These are phyloP conservation scores for Rugalucina vietnamica DNA, from an alignment of 2,888 invertebrate genomes.

Conservation along the genomic window DNA sequence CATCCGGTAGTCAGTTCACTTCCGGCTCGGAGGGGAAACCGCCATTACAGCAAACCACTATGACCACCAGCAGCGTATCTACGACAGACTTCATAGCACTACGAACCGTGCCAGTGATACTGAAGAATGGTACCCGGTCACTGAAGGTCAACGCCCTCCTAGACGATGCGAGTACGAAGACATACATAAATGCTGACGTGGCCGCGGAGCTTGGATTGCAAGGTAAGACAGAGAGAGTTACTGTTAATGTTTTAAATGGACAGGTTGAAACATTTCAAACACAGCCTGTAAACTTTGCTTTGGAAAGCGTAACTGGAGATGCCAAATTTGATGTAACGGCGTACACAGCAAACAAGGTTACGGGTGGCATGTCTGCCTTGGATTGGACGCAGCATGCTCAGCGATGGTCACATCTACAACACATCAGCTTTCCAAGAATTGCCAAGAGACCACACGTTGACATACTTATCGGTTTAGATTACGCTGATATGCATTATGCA, in stretches of 20 bases:
- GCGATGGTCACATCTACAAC: constrained; percentile 39
- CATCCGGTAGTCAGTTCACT: background rate
- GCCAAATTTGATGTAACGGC: constrained; percentile 6
- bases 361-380: constrained; percentile 34
- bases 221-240: constrained; percentile 19
- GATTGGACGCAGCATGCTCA: constrained; percentile 36
- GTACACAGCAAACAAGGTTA: constrained; percentile 37
- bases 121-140: background rate
- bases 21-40: background rate
- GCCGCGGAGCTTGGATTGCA: constrained; percentile 33
- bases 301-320: constrained; percentile 29
- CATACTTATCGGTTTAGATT: constrained; percentile 53
- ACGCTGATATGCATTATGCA: constrained; percentile 40
- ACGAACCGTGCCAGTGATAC: constrained; percentile 17
- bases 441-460: constrained; percentile 11
- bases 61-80: background rate
- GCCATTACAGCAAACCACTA: background rate
- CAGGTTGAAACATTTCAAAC: constrained; percentile 28
- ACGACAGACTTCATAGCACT: constrained; percentile 4
- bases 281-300: constrained; percentile 18
- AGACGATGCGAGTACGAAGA: constrained; percentile 55
- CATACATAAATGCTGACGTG: constrained; percentile 41
- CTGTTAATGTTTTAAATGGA: constrained; percentile 28
- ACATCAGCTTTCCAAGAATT: constrained; percentile 37
- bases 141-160: constrained; percentile 48